These are phyloP conservation scores for Pristionchus maxplancki DNA, from an alignment of 2,888 invertebrate species.

Conservation along the genomic window DNA sequence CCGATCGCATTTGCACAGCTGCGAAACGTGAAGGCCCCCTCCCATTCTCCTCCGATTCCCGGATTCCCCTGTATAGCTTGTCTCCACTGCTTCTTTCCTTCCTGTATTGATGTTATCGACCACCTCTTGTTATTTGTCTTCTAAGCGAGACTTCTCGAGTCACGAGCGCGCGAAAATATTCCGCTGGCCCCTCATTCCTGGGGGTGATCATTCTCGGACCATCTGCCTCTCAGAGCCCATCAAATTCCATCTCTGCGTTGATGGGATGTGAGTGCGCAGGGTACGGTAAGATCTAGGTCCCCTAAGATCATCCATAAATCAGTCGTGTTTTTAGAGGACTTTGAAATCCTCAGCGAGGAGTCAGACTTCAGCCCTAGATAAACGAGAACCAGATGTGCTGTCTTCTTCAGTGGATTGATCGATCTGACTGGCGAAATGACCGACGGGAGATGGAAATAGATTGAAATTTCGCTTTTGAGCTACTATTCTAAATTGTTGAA, in stretches of 20 bases:
- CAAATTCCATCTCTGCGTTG: slow-evolving; percentile 22
- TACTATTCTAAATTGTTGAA: too few relatives aligned
- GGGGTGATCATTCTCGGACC: slow-evolving; percentile 13
- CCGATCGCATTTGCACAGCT: not conserved
- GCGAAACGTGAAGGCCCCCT: not conserved
- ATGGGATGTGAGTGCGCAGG: slow-evolving; percentile 3
- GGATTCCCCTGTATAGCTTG: not conserved
- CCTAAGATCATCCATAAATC: slow-evolving; percentile 22
- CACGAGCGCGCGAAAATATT: not conserved
- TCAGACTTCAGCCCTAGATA: slow-evolving; percentile 13
- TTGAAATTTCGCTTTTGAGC: not conserved
- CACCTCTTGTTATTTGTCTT: not conserved
- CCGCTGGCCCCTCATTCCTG: not conserved
- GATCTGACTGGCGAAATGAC: not conserved
- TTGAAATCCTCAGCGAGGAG: not conserved
- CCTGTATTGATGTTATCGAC: not conserved
- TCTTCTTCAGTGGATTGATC: not conserved
- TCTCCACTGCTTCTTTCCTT: not conserved
- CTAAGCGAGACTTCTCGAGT: too few relatives aligned
- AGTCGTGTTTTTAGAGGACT: slow-evolving; percentile 7
- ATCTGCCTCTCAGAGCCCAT: slow-evolving; percentile 12
- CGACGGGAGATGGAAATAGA: not conserved
- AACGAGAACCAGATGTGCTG: slow-evolving; percentile 39
- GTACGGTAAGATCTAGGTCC: not conserved
- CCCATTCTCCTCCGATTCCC: not conserved